phyloP scores from a whole-genome alignment of 2,113 vertebrate species.

The Cryptotis parvus region DNA sequence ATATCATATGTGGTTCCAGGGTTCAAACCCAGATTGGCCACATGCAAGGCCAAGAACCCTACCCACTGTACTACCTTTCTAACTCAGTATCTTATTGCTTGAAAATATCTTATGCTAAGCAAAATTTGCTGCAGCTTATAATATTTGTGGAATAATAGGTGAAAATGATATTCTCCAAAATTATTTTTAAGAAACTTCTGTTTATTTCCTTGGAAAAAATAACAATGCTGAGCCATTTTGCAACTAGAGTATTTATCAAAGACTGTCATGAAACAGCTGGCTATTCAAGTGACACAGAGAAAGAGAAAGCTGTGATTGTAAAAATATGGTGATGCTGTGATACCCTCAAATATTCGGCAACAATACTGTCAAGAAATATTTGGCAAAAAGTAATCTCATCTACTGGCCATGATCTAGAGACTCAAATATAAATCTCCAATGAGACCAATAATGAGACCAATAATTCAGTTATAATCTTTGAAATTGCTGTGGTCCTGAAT shows the following conservation, averaged over 20 bases:
- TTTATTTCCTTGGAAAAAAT: background rate
- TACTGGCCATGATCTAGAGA: too few relatives aligned
- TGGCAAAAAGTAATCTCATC: too few relatives aligned
- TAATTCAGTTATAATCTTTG: too few relatives aligned
- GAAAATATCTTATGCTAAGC: background rate
- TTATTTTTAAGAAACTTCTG: background rate
- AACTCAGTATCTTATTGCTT: background rate
- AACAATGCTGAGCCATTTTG: background rate
- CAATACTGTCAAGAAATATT: constrained; percentile 30
- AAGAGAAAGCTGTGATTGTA: background rate
- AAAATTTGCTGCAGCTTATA: constrained; percentile 7
- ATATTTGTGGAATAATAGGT: background rate
- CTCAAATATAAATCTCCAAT: too few relatives aligned
- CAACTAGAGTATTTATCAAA: background rate
- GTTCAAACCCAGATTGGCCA: too few relatives aligned
- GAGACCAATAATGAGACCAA: too few relatives aligned
- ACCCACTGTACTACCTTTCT: too few relatives aligned
- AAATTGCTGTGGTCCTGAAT: too few relatives aligned
- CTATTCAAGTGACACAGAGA: background rate
- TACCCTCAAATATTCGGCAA: background rate
- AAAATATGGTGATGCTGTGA: background rate
- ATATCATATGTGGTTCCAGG: too few relatives aligned
- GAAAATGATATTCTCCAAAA: background rate
- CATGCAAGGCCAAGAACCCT: too few relatives aligned
- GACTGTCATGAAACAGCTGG: background rate